Percentiles rank a stretch among this genome's conserved stretches.
Evolutionary conservation across 2,888 invertebrate species (phyloP).

Genomic region (Acrobasis suavella): DNA sequence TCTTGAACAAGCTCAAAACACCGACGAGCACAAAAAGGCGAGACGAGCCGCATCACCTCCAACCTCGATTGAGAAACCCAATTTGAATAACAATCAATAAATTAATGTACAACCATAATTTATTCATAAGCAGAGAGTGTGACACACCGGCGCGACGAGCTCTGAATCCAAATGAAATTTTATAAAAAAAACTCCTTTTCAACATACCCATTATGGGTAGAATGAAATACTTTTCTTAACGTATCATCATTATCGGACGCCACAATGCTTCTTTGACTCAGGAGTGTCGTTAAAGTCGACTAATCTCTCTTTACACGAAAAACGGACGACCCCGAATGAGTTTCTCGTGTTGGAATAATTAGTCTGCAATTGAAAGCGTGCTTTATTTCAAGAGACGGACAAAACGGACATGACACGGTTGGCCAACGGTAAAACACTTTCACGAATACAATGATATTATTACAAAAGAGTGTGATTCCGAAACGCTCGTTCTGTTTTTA

Average conservation of each 20-base stretch:
- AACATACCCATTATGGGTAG: constrained; percentile 65
- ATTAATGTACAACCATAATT: constrained; percentile 78
- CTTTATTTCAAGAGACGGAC: constrained; percentile 78
- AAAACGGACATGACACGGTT: constrained; percentile 75
- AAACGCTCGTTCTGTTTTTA: constrained; percentile 48
- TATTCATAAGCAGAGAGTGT: constrained; percentile 75
- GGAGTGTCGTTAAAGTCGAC: constrained; percentile 72
- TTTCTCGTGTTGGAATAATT: constrained; percentile 82
- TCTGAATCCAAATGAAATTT: constrained; percentile 79
- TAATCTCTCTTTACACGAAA: constrained; percentile 80
- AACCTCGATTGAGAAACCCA: constrained; percentile 80
- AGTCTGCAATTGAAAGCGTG: constrained; percentile 81
- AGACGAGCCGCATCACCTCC: constrained; percentile 73
- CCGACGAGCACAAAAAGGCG: constrained; percentile 60
- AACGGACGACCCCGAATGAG: constrained; percentile 75
- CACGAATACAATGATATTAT: constrained; percentile 73
- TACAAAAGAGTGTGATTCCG: constrained; percentile 65
- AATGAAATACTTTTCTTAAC: constrained; percentile 76
- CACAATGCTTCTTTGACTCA: constrained; percentile 71
- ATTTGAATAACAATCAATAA: constrained; percentile 83
- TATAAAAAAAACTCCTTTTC: constrained; percentile 75
- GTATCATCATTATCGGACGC: constrained; percentile 75
- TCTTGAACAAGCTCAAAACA: constrained; percentile 64
- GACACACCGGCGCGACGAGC: constrained; percentile 68
- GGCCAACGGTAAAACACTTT: constrained; percentile 79